Evolutionary conservation across 2,797 vertebrate genomes (phyloP).

Genomic region (Sebastes hubbsi): DNA sequence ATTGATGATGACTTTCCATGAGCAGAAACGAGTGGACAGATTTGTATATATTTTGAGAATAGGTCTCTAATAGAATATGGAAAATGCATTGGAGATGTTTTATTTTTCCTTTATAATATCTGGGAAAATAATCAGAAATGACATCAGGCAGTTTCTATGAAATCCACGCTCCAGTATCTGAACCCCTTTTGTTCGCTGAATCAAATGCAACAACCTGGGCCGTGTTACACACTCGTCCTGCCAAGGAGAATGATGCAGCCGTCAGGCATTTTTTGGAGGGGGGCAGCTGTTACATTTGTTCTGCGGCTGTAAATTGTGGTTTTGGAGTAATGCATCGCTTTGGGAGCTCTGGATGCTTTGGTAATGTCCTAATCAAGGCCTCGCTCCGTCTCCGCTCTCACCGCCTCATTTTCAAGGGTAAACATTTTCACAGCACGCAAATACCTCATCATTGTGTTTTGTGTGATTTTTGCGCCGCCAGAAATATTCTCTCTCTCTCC

Average conservation of each 20-base stretch:
- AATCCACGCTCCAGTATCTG: conserved; percentile 11
- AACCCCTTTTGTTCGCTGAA: conserved; percentile 37
- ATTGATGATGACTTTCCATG: conserved; percentile 38
- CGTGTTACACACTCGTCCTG: conserved; percentile 49
- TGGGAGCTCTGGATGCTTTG: conserved; percentile 65
- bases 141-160: conserved; percentile 18
- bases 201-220: conserved; percentile 63
- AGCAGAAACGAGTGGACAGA: conserved; percentile 42
- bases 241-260: conserved; percentile 64
- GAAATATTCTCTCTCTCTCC: conserved; percentile 36
- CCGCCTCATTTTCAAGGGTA: conserved; percentile 76
- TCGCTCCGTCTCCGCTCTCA: conserved; percentile 59
- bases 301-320: conserved; percentile 68
- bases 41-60: conserved; percentile 38
- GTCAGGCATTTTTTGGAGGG: conserved; percentile 59
- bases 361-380: conserved; percentile 79
- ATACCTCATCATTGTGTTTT: conserved; percentile 66
- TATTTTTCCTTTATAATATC: conserved; percentile 13
- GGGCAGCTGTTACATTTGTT: conserved; percentile 76
- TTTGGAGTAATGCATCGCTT: conserved; percentile 71
- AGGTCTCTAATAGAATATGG: conserved; percentile 33
- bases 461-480: conserved; percentile 36
- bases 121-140: conserved; percentile 26
- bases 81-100: conserved; percentile 9
- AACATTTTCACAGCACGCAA: conserved; percentile 78